phyloP scores from a whole-genome alignment of 2,888 invertebrate genomes.

The Cetonia aurata region DNA sequence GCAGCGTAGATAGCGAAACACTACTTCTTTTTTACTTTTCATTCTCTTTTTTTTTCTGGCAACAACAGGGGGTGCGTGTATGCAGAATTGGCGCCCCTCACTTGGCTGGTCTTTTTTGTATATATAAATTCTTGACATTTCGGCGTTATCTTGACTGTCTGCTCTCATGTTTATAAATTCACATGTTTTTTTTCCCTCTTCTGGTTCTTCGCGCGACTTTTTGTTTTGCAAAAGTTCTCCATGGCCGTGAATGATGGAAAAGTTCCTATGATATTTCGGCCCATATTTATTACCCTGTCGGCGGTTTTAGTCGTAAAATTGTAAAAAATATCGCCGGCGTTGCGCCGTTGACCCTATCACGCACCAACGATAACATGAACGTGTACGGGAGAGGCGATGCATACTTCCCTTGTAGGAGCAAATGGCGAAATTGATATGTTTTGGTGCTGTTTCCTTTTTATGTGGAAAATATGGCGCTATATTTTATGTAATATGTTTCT shows the following conservation, averaged over 20 bases:
- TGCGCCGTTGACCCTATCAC: background rate
- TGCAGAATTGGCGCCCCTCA: slow-evolving; percentile 18
- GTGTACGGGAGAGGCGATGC: background rate
- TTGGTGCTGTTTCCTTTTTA: slow-evolving; percentile 8
- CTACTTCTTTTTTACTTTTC: background rate
- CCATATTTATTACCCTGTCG: slow-evolving; percentile 35
- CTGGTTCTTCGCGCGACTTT: slow-evolving; percentile 3
- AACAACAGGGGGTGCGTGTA: background rate
- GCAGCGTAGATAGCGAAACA: background rate
- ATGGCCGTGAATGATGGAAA: slow-evolving; percentile 20
- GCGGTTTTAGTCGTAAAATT: slow-evolving; percentile 19
- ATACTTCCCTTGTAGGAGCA: slow-evolving; percentile 10
- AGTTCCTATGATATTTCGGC: slow-evolving; percentile 16
- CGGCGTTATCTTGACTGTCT: slow-evolving; percentile 26
- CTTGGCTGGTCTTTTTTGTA: background rate
- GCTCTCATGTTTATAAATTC: slow-evolving; percentile 37
- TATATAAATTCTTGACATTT: slow-evolving; percentile 13
- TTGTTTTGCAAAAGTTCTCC: slow-evolving; percentile 15
- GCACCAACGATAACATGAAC: slow-evolving; percentile 5
- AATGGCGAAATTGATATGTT: slow-evolving; percentile 20
- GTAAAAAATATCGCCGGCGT: slow-evolving; percentile 14
- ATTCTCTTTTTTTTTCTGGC: background rate
- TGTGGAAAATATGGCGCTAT: slow-evolving; percentile 11
- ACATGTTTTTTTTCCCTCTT: background rate
- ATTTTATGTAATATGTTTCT: slow-evolving; percentile 10